These are phyloP conservation scores for Cosmopolites sordidus DNA, from an alignment of 2,888 invertebrate species.

Conservation along the genomic window DNA sequence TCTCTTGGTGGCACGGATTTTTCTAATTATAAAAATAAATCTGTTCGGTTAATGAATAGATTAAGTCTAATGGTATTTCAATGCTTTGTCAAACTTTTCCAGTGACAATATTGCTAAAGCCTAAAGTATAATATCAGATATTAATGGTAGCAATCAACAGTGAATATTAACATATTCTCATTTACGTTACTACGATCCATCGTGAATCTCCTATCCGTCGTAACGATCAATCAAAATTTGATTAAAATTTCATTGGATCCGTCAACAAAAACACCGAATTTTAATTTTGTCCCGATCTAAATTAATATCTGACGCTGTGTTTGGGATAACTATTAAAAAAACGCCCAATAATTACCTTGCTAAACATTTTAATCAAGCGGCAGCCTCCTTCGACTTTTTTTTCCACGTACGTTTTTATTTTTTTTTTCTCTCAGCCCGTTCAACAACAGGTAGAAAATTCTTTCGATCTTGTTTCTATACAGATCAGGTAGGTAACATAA, in stretches of 20 bases:
- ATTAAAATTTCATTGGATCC: constrained; percentile 32
- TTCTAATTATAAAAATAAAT: no score
- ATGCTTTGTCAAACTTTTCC: no score
- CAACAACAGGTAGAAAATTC: constrained; percentile 6
- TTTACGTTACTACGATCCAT: no score
- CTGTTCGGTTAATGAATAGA: no score
- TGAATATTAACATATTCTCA: no score
- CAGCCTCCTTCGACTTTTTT: background rate
- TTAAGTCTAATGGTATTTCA: no score
- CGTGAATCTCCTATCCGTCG: background rate
- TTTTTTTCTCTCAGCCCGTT: background rate
- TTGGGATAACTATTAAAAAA: constrained; percentile 22
- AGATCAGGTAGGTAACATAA: no score
- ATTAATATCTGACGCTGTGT: constrained; percentile 31
- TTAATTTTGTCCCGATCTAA: constrained; percentile 31
- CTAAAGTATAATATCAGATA: no score
- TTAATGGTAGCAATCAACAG: no score
- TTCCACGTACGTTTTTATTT: constrained; percentile 3
- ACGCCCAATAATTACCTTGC: constrained; percentile 25
- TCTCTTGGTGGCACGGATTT: no score
- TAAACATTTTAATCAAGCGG: constrained; percentile 21
- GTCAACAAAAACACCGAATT: constrained; percentile 32
- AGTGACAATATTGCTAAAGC: no score
- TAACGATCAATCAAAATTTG: constrained; percentile 32
- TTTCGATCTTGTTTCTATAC: background rate